Conservation (phyloP, 2,113 vertebrate species). For the Amphiprion ocellaris region DNA sequence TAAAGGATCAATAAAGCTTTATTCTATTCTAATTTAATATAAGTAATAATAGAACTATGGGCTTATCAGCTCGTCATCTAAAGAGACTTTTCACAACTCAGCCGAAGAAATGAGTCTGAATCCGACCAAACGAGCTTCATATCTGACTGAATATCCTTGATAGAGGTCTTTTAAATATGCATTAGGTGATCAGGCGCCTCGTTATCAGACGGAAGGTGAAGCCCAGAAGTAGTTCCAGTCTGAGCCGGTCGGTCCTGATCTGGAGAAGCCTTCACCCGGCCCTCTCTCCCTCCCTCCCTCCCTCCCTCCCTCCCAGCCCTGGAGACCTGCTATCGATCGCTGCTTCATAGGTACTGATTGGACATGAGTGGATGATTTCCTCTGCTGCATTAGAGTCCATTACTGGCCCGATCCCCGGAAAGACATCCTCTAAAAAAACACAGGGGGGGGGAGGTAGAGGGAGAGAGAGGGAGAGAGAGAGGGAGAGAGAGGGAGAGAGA, state of each 20-base stretch:
- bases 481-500: neutral
- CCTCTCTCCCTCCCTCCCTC: constrained; percentile 34
- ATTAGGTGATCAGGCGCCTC: neutral
- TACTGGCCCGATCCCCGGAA: constrained; percentile 76
- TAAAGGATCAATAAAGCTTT: too few species aligned
- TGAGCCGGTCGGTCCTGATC: neutral
- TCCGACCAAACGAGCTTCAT: too few species aligned
- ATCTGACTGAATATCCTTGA: too few species aligned
- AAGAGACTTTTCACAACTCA: too few species aligned
- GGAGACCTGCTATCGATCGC: constrained; percentile 76
- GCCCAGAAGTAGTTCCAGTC: constrained; percentile 5
- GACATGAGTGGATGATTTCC: constrained; percentile 82
- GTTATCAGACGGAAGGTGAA: neutral
- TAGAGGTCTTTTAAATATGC: neutral
- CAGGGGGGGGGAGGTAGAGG: neutral
- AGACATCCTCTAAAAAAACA: constrained; percentile 69
- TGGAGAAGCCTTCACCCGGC: neutral
- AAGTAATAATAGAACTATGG: too few species aligned
- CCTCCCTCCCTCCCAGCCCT: constrained; percentile 56
- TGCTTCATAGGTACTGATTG: constrained; percentile 79
- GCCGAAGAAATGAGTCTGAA: too few species aligned
- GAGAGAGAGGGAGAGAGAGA: neutral
- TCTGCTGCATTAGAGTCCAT: constrained; percentile 83
- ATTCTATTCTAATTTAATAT: too few species aligned
- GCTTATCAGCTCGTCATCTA: too few species aligned